phyloP scores from a whole-genome alignment of 2,888 invertebrate species.

The Pachydiplax longipennis region DNA sequence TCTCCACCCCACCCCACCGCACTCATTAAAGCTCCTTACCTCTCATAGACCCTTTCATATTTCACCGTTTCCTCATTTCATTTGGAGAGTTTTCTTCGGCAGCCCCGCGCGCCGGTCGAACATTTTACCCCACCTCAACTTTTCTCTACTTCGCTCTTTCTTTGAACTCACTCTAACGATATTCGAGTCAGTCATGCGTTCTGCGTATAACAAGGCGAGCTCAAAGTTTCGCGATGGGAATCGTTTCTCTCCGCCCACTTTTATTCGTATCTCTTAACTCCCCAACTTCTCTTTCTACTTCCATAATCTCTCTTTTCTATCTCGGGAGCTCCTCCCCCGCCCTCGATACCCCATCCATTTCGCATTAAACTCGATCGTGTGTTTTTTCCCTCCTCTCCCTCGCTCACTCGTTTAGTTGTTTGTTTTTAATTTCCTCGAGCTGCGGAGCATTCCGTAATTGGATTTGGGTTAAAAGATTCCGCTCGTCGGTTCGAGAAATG shows the following conservation, averaged over 20 bases:
- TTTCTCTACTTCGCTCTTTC: constrained; percentile 37
- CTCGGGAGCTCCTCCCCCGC: background rate
- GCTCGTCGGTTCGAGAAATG: background rate
- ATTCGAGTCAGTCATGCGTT: constrained; percentile 43
- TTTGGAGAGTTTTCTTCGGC: constrained; percentile 36
- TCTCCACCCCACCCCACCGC: constrained; percentile 9
- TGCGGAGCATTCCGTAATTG: background rate
- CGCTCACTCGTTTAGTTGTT: background rate
- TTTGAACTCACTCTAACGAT: constrained; percentile 44
- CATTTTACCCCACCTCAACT: constrained; percentile 25
- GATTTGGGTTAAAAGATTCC: background rate
- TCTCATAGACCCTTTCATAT: constrained; percentile 34
- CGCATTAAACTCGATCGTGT: no score
- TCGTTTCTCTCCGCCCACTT: background rate
- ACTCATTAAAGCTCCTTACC: constrained; percentile 43
- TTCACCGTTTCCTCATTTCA: constrained; percentile 42
- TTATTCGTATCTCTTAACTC: background rate
- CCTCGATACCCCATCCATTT: no score
- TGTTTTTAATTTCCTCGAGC: background rate
- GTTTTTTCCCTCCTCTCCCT: background rate
- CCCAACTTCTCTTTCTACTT: background rate
- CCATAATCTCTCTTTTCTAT: constrained; percentile 3
- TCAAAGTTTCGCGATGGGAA: constrained; percentile 9
- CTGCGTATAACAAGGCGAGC: constrained; percentile 44
- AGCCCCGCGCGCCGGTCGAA: constrained; percentile 24